Conservation (phyloP, 2,888 invertebrate genomes). For the Xestia xanthographa region DNA sequence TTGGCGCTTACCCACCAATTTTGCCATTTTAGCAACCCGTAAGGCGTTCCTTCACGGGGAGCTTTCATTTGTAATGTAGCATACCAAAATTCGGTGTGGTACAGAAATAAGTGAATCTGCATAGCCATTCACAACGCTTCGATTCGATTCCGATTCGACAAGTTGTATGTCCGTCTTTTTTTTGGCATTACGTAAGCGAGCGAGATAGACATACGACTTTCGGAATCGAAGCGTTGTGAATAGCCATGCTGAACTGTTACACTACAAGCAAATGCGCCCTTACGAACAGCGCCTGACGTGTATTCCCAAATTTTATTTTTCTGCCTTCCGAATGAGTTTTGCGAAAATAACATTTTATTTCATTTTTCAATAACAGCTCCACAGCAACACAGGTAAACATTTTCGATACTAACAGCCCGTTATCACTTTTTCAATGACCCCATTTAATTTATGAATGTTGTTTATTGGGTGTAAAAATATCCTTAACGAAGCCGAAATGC, state of each 20-base stretch:
- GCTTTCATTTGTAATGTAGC: neutral
- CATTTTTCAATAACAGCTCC: constrained; percentile 38
- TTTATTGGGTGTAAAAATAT: neutral
- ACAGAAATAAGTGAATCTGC: neutral
- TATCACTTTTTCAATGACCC: neutral
- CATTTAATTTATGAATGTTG: neutral
- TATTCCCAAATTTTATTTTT: neutral
- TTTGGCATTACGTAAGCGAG: neutral
- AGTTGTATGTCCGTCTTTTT: neutral
- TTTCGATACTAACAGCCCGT: constrained; percentile 20
- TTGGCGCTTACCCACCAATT: neutral
- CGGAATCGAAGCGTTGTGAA: too few relatives aligned
- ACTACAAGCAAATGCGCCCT: neutral
- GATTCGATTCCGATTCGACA: too few relatives aligned
- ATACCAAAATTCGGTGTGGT: neutral
- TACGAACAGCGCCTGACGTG: neutral
- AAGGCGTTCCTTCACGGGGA: neutral
- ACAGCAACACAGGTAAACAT: constrained; percentile 45
- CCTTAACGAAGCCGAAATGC: neutral
- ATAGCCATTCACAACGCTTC: too few relatives aligned
- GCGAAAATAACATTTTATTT: constrained; percentile 18
- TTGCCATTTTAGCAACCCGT: neutral
- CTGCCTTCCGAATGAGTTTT: neutral
- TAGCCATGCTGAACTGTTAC: neutral
- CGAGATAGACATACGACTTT: too few relatives aligned